Evolutionary conservation across 2,113 vertebrate genomes (phyloP), one percentile per base, ranked within the genome.

Genomic region (Dolichotis patagonum): DNA sequence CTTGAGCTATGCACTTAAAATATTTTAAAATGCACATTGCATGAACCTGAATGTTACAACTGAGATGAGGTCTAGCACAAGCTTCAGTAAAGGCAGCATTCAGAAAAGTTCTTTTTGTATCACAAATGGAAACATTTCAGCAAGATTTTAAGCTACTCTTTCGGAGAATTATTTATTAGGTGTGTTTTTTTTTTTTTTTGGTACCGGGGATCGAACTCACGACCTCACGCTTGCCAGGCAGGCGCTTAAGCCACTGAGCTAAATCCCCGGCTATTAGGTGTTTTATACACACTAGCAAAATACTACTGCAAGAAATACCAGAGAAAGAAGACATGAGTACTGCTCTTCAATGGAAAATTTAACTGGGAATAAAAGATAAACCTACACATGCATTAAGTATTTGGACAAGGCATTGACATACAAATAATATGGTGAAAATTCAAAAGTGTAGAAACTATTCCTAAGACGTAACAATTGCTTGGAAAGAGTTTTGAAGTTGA

Each of bases 141-240:
- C 52, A 77, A 86, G 54, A 94, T 63, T 69, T 75, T 80, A 86
- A 94, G 65, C 16, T 88, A 78, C 32, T 86, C 65, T 41, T 69
- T 86, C 58, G 77, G 35, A 77, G 19, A n/a, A 69, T 38, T 77
- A 28, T 38, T 65, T 35, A 49, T n/a, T 35, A 85, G 49, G 65
- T 71, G 88, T 56, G n/a, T n/a, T n/a, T n/a, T n/a, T n/a, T n/a
- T n/a, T n/a, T n/a, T n/a, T n/a, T n/a, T n/a, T n/a, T n/a, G n/a
- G n/a, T n/a, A n/a, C n/a, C n/a, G n/a, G n/a, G n/a, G n/a, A n/a
- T n/a, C n/a, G n/a, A n/a, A n/a, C n/a, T n/a, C n/a, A n/a, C n/a
- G n/a, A n/a, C n/a, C n/a, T n/a, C n/a, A n/a, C n/a, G n/a, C n/a
- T n/a, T n/a, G n/a, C n/a, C n/a, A n/a, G n/a, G n/a, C n/a, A n/a